A percentile compares a stretch with the other conserved stretches of the same genome.
phyloP scores from a whole-genome alignment of 2,888 invertebrate species.

The Stenichneumon culpator region DNA sequence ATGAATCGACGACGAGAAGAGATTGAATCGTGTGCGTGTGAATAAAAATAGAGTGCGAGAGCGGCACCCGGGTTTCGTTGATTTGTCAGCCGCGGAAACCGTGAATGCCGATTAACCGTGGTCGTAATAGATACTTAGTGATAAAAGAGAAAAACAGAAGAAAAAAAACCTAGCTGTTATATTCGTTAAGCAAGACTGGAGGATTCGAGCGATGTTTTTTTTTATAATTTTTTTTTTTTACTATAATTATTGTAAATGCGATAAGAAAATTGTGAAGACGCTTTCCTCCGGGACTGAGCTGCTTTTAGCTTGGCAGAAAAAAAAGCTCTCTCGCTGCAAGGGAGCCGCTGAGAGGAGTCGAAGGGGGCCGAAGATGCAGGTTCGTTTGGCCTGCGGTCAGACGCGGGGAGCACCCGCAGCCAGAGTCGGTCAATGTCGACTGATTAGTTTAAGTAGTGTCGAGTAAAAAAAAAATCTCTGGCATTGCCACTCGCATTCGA shows the following conservation, averaged over 20 bases:
- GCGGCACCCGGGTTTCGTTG: conserved; percentile 15
- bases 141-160: conserved; percentile 3
- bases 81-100: conserved; percentile 9
- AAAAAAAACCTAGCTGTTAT: conserved; percentile 49
- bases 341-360: conserved; percentile 4
- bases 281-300: conserved; percentile 53
- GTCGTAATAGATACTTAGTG: conserved; percentile 48
- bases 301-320: conserved; percentile 58
- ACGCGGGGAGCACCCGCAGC: conserved; percentile 48
- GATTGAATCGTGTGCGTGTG: conserved; percentile 41
- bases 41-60: conserved; percentile 42
- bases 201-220: conserved; percentile 37
- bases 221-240: conserved; percentile 23
- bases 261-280: conserved; percentile 51
- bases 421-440: conserved; percentile 77
- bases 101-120: conserved; percentile 33
- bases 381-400: conserved; percentile 31
- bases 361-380: conserved; percentile 1
- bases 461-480: conserved; percentile 75
- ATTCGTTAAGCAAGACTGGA: conserved; percentile 65
- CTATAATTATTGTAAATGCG: conserved; percentile 15
- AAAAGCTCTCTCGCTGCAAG: conserved; percentile 48
- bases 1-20: conserved; percentile 18
- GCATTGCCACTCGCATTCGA: conserved; percentile 80
- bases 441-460: conserved; percentile 80